Evolutionary conservation across 30 jellyfish, hydroid and myxozoan genomes (phyloP), one percentile per base, ranked within the genome.

Genomic region (Pseudorhiza aurosa): DNA sequence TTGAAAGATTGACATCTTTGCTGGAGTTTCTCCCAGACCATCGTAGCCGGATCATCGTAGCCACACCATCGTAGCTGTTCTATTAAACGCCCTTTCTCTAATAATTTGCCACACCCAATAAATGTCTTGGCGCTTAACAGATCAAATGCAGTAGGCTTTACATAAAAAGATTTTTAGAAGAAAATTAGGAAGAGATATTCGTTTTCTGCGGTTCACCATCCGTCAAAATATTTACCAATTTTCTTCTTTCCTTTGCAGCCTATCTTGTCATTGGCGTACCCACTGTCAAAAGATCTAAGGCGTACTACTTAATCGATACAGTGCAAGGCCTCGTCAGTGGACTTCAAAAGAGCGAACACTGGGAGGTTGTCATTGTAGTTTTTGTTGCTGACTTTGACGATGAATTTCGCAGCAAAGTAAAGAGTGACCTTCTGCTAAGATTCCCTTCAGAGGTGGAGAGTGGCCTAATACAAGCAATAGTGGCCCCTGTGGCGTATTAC

Each of bases 181-280:
- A n/a, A n/a, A n/a, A n/a, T n/a, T n/a, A n/a, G n/a, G n/a, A n/a
- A n/a, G n/a, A n/a, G n/a, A n/a, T n/a, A n/a, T n/a, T n/a, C n/a
- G 50, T 39, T 26, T 30, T 11, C n/a, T 65, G 14, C 11, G 35
- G 4, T 28, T 22, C 19, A 11, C 2, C 39, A 45, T 28, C 11
- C 24, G 44, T 65, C n/a, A 15, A 58, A n/a, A n/a, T n/a, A n/a
- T 22, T 46, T 22, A 46, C 60, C 19, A 46, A 53, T n/a, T 49
- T 27, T 35, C 44, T 3, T 53, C 49, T 15, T 24, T 33, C 40
- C 42, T 0, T 70, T 74, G 39, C 68, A 89, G 97, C 83, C 15
- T 75, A 22, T 71, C 71, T 90, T 9, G 92, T 80, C n/a, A 83
- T 90, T 70, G 97, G 97, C 0, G 73, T 90, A 0, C 97, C 97